Base-by-base conservation (phyloP, 2,888 invertebrate genomes). In the Leptura quadrifasciata region DNA sequence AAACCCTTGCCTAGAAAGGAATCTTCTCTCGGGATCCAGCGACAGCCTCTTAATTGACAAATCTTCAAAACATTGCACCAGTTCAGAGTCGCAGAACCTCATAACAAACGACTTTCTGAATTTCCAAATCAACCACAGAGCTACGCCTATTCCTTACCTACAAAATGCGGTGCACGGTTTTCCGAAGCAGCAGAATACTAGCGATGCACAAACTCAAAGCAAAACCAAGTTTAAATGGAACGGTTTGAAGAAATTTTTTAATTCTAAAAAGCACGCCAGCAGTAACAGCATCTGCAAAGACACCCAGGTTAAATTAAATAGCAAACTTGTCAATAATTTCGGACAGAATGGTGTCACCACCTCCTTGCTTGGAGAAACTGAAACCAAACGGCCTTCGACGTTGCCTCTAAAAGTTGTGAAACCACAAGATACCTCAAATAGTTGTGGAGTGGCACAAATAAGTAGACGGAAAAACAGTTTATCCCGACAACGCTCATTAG, bases 1-100 rank as follows among this genome's bases (percentile, higher is more conserved):
- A 31, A 86, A 86, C 74, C 93, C 93, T 0, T 97, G 96, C 79
- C 91, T 94, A 85, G 95, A 95, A 85, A 90, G 95, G 10, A 96
- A 96, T 89, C 88, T 92, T 79, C 87, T 92, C 80, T 88, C 91
- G 71, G 88, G 91, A 84, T 91, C 92, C 78, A 88, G 92, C 84
- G 91, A 93, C 80, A 92, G 92, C 81, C 86, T 93, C 1, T 88
- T 93, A 8, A 91, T 93, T 76, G 93, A 94, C 80, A 93, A 93
- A 82, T 93, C 93, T 1, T 88, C 92, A 0, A 94, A 94, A 85
- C 93, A 94, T 83, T 87, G 88, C 79, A 86, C 86, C 10, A 86
- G 85, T 76, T 88, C 88, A 5, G 92, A 91, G 80, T 89, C 90
- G 10, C 91, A 91, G 80, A 90, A 90, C 75, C 87, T 91, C 17